phyloP scores from a whole-genome alignment of 2,888 invertebrate species.

The Pristionchus fissidentatus region DNA sequence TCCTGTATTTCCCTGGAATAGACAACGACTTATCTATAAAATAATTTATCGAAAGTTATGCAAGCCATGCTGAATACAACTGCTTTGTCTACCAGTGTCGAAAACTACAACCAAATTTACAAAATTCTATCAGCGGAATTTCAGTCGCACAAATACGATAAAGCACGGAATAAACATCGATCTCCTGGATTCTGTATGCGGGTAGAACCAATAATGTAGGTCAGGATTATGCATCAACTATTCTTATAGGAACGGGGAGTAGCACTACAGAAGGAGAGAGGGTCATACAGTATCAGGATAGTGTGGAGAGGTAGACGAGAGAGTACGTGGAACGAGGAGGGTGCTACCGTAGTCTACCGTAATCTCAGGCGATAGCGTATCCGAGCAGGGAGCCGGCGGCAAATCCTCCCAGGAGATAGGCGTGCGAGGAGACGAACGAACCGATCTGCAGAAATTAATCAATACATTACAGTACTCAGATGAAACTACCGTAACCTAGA shows the following conservation, averaged over 20 bases:
- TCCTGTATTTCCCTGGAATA: no score
- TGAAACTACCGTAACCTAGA: neutral
- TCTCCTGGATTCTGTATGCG: neutral
- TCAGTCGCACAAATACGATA: neutral
- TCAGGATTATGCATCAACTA: neutral
- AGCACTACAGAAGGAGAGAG: neutral
- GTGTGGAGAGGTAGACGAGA: neutral
- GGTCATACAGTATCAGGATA: neutral
- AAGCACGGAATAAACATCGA: neutral
- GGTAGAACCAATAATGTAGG: constrained; percentile 12
- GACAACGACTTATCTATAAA: no score
- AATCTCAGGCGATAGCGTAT: constrained; percentile 61
- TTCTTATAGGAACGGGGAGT: neutral
- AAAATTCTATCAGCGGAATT: constrained; percentile 34
- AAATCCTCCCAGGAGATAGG: constrained; percentile 62
- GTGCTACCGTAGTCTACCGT: constrained; percentile 11
- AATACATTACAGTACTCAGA: neutral
- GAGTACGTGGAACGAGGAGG: neutral
- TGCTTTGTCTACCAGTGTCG: constrained; percentile 13
- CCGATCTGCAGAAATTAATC: constrained; percentile 51
- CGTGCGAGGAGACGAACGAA: constrained; percentile 59
- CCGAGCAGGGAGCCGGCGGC: constrained; percentile 64
- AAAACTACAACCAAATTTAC: neutral
- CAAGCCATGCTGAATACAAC: constrained; percentile 7
- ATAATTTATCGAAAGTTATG: constrained; percentile 29